Evolutionary conservation across 2,113 vertebrate genomes (phyloP).

Genomic region (Lepus americanus): DNA sequence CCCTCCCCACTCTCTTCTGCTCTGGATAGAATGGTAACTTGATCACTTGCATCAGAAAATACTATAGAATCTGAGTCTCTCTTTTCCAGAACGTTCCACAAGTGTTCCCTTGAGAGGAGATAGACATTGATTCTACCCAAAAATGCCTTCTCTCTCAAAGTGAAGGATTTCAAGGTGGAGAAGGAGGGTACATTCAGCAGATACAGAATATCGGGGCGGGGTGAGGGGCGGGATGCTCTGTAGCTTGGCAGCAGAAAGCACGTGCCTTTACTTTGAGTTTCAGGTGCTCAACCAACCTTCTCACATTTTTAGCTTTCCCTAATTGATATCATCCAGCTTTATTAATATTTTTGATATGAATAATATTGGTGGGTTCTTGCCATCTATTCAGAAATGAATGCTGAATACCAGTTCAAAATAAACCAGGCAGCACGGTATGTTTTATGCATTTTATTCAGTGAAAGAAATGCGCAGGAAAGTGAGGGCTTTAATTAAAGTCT

Average conservation of each 20-base stretch:
- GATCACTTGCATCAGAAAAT: neutral
- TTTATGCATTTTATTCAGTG: no score
- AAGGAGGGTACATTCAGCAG: neutral
- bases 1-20: rapidly evolving
- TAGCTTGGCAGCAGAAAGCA: neutral
- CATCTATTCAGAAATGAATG: no score
- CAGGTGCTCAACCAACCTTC: neutral
- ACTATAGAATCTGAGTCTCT: neutral
- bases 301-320: neutral
- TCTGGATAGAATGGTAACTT: neutral
- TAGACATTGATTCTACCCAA: neutral
- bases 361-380: no score
- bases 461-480: no score
- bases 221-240: no score
- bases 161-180: neutral
- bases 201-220: no score
- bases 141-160: neutral
- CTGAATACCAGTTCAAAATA: no score
- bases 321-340: no score
- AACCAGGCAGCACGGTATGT: no score
- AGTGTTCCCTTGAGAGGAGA: neutral
- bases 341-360: no score
- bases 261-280: neutral
- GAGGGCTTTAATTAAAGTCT: no score
- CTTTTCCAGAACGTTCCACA: neutral